Evolutionary conservation across 2,888 invertebrate species (phyloP), one percentile per base, ranked within the genome.

Genomic region (Caenorhabditis drosophilae): DNA sequence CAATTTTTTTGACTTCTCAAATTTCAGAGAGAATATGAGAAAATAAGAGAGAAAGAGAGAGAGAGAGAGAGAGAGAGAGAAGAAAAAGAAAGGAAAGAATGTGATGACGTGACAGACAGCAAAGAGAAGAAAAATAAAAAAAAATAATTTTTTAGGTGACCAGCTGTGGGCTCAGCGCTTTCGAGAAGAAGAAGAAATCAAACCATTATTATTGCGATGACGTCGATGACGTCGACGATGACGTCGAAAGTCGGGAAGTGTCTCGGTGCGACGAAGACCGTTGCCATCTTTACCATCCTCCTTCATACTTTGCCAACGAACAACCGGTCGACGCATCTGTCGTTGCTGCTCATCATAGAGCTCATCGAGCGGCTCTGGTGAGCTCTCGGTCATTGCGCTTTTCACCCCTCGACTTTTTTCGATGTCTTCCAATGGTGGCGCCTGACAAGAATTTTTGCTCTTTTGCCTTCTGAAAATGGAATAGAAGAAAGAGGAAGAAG

Each of bases 331-430:
- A 36, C 66, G 70, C 20, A 48, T 44, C 2, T 50, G 51, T 16
- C 58, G 60, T n/a, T 38, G 58, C 12, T 27, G 25, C 15, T 49
- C 56, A 41, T 63, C 63, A 46, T 70, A 61, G 38, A 73, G 25
- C 18, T 73, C 70, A 50, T 73, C 73, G 47, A 73, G 50, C 41
- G 70, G 70, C 52, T 73, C 73, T 51, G 73, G 73, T 36, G 73
- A 73, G 54, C 70, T 71, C 41, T 70, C 70, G 46, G 67, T 66
- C 69, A 69, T 69, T 47, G n/a, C n/a, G n/a, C n/a, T n/a, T n/a
- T n/a, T n/a, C n/a, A n/a, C n/a, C n/a, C n/a, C n/a, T n/a, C n/a
- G n/a, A n/a, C n/a, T n/a, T n/a, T n/a, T n/a, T n/a, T n/a, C n/a
- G n/a, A n/a, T n/a, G n/a, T n/a, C n/a, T n/a, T n/a, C n/a, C n/a